phyloP scores from a whole-genome alignment of 2,113 vertebrate genomes.

The Erinaceus europaeus region DNA sequence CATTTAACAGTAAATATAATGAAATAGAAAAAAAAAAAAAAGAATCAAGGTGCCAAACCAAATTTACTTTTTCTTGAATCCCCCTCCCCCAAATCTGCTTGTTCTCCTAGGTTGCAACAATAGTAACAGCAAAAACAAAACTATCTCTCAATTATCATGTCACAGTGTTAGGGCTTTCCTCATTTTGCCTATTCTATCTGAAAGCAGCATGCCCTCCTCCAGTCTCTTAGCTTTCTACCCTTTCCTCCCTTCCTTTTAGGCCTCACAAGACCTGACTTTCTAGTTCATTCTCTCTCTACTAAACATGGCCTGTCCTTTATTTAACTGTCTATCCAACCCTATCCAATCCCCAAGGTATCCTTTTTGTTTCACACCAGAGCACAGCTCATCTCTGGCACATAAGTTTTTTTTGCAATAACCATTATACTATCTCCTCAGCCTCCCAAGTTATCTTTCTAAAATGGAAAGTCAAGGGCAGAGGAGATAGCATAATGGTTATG shows the following conservation, averaged over 20 bases:
- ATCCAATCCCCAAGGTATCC: not conserved
- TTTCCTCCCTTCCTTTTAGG: not conserved
- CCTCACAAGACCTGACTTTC: not conserved
- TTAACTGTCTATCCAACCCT: not conserved
- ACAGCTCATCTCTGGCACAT: too few species aligned
- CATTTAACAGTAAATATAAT: not conserved
- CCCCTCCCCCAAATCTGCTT: not conserved
- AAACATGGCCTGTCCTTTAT: not conserved
- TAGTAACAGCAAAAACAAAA: not conserved
- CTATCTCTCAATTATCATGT: not conserved
- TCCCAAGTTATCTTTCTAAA: too few species aligned
- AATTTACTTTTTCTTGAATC: not conserved
- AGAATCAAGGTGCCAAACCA: not conserved
- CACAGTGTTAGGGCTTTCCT: not conserved
- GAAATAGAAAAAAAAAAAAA: not conserved
- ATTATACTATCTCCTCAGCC: too few species aligned
- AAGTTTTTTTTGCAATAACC: too few species aligned
- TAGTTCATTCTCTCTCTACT: not conserved
- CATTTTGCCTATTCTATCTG: not conserved
- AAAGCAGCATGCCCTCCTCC: not conserved
- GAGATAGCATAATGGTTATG: too few species aligned
- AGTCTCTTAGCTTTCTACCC: not conserved
- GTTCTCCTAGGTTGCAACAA: not conserved
- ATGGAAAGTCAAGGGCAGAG: too few species aligned
- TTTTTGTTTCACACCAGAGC: too few species aligned